These are phyloP conservation scores for Philantomba maxwellii DNA, from an alignment of 2,113 vertebrate species.

Conservation along the genomic window DNA sequence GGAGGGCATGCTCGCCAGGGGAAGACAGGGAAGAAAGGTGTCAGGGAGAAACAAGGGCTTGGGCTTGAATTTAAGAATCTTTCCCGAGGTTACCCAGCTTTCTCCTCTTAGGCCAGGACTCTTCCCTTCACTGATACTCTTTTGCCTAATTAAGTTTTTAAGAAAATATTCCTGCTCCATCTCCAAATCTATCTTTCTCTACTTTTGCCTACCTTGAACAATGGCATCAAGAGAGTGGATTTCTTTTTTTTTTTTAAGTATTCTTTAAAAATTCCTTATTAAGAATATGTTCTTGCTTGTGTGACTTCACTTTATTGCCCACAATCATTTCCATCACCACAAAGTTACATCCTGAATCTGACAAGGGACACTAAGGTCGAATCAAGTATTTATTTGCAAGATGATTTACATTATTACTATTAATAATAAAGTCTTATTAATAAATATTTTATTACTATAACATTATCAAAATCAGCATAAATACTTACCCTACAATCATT, in stretches of 20 bases:
- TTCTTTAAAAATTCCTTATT: background rate
- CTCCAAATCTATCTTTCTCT: background rate
- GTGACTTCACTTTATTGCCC: background rate
- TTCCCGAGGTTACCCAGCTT: background rate
- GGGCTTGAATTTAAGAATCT: background rate
- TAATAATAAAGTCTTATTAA: background rate
- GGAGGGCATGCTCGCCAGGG: background rate
- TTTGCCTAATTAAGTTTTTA: background rate
- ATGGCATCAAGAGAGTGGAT: background rate
- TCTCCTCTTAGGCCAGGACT: background rate
- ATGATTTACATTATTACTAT: background rate
- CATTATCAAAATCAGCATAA: slow-evolving; percentile 6
- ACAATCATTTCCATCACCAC: background rate
- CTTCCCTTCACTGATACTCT: background rate
- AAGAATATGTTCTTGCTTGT: background rate
- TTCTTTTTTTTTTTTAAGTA: background rate
- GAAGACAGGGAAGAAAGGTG: background rate
- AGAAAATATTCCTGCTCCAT: background rate
- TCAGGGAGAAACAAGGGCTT: background rate
- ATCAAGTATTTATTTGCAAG: background rate
- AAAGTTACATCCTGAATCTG: background rate
- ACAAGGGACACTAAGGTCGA: background rate
- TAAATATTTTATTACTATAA: background rate
- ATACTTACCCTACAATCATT: background rate
- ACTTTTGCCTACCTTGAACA: background rate